Conservation (phyloP, 2,113 vertebrate species). For the Eolophus roseicapilla region DNA sequence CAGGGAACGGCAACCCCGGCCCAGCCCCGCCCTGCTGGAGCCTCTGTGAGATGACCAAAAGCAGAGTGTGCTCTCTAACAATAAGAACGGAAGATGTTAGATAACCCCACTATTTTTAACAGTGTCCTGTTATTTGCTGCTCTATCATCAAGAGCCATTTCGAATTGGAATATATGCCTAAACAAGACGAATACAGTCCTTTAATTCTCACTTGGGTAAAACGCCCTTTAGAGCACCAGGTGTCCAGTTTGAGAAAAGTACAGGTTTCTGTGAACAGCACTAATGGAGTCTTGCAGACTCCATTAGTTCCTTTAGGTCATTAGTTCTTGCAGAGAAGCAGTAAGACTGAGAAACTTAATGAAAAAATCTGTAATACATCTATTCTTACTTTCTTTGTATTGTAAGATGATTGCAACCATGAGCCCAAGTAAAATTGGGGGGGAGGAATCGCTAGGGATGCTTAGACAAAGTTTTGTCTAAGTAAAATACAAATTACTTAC, state of each 20-base stretch:
- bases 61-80: too few relatives aligned
- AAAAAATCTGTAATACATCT: background rate
- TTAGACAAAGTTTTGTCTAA: background rate
- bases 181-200: background rate
- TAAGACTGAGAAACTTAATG: accelerated
- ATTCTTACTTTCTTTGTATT: background rate
- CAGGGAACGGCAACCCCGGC: too few relatives aligned
- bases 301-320: background rate
- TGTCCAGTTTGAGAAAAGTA: background rate
- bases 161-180: background rate
- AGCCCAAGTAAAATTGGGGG: background rate
- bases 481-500: background rate
- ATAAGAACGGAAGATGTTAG: accelerated
- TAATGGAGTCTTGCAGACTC: background rate
- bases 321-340: background rate
- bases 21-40: accelerated
- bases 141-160: background rate
- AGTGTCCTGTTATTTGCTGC: background rate
- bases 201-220: background rate
- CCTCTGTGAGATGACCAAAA: accelerated
- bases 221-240: background rate
- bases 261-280: too few relatives aligned
- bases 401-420: background rate
- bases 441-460: background rate
- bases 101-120: accelerated